Evolutionary conservation across 1,140 invertebrate genomes (phyloP), one percentile per base, ranked within the genome.

Genomic region (Mercenaria mercenaria): DNA sequence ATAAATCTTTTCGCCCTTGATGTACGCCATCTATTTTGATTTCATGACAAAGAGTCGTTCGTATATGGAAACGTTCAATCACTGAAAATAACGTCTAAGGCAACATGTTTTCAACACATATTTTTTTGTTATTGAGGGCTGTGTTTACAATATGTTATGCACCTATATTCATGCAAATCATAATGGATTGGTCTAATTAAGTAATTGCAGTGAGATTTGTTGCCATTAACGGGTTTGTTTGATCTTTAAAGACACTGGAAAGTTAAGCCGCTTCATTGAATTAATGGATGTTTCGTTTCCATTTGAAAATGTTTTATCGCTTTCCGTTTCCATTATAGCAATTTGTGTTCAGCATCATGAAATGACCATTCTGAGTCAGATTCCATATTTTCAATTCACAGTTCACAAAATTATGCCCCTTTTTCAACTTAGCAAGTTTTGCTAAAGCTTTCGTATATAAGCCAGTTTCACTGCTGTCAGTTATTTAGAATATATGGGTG

Each of bases 211-310:
- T 26, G n/a, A 39, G 67, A 41, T 72, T 37, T 72, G 37, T 26
- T 72, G 67, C 67, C 37, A 72, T 72, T 72, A 72, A n/a, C 67
- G 20, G 18, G 67, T 39, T 37, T 72, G 3, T 72, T 72, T 72
- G 67, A 72, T 72, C 34, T 64, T 72, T 39, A 39, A n/a, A 72
- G 67, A 72, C 67, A 72, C 15, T 72, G 67, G 67, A 72, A 72
- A 26, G 32, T 39, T 72, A 39, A 39, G 67, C 15, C 10, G 34
- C 67, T 72, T 72, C 34, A 72, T 37, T 39, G 67, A 41, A 20
- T 39, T 72, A 72, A 72, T 72, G n/a, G 34, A 41, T n/a, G n/a
- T n/a, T n/a, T n/a, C n/a, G n/a, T n/a, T n/a, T n/a, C n/a, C n/a
- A n/a, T n/a, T n/a, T n/a, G n/a, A n/a, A n/a, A n/a, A n/a, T n/a